Percentiles rank a stretch among this genome's conserved stretches.
These are phyloP conservation scores for Gephyroberyx darwinii DNA, from an alignment of 2,797 vertebrate genomes.

Conservation along the genomic window DNA sequence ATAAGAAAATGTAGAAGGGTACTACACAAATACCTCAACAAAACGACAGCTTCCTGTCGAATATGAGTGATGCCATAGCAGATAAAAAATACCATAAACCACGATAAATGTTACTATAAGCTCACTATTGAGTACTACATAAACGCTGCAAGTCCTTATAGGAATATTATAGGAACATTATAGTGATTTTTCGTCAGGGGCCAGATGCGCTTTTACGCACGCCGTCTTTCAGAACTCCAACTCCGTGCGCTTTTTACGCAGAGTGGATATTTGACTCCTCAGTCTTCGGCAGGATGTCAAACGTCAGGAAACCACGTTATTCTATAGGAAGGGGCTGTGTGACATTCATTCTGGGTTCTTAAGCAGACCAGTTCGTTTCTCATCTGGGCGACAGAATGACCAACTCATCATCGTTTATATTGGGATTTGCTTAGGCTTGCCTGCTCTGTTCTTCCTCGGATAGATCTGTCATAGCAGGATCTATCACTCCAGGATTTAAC, in stretches of 20 bases:
- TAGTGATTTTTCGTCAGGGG: constrained; percentile 50
- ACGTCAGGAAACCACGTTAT: constrained; percentile 65
- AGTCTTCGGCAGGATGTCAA: constrained; percentile 61
- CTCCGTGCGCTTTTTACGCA: constrained; percentile 70
- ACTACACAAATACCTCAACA: too few relatives aligned
- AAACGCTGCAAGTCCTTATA: constrained; percentile 11
- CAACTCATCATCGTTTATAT: constrained; percentile 24
- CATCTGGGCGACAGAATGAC: constrained; percentile 35
- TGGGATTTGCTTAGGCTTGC: constrained; percentile 34
- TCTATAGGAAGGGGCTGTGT: constrained; percentile 68
- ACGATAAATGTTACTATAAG: neutral
- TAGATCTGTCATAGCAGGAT: constrained; percentile 32
- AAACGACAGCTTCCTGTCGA: too few relatives aligned
- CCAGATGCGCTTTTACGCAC: constrained; percentile 70
- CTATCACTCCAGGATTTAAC: constrained; percentile 35
- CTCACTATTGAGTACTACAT: constrained; percentile 1
- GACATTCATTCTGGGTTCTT: constrained; percentile 58
- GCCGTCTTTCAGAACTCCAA: constrained; percentile 37
- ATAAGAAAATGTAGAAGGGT: too few relatives aligned
- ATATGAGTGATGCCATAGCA: neutral
- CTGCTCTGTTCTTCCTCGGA: constrained; percentile 11
- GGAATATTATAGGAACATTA: constrained; percentile 7
- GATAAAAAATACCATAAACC: too few relatives aligned
- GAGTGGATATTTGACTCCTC: constrained; percentile 76
- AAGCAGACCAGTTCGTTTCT: constrained; percentile 42